Evolutionary conservation across 2,888 invertebrate genomes (phyloP), one percentile per base, ranked within the genome.

Genomic region (Eristalis pertinax): DNA sequence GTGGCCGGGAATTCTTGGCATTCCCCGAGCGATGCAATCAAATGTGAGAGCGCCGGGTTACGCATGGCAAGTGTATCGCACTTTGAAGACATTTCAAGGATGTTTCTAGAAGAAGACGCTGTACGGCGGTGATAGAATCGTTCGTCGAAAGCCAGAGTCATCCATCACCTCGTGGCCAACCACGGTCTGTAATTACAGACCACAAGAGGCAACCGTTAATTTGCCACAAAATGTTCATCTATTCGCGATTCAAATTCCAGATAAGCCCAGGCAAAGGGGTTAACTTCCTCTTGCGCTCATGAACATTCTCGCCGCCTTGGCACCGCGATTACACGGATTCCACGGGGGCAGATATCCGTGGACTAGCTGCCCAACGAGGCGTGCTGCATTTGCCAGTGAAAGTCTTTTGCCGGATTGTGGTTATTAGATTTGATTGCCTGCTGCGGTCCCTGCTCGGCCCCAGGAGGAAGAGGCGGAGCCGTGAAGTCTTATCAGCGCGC

Each of bases 401-500:
- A 84, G 84, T 79, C 58, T 70, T 84, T 69, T 70, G 43, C 74
- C 65, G 29, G 50, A 79, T 67, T 79, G 84, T 32, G 84, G 74
- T 67, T 79, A 79, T 84, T 84, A 84, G 67, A 43, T 79, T 24
- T 79, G 75, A 84, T 84, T 84, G 84, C 79, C 65, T 69, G 73
- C 64, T 69, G 73, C 56, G 64, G 62, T 73, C 10, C 29, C 64
- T 29, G 43, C 19, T 5, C 19, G 5, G 19, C 19, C 50, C 8
- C 19, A 5, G 15, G 60, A 26, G 24, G 38, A 64, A 73, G 32
- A 69, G 78, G 78, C 74, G 74, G 68, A 69, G 32, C 32, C 32
- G 62, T 58, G 35, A 75, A 79, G 64, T 70, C 38, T 70, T 79
- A 75, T 79, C 79, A 74, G 19, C 43, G 32, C 24, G 63, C 32